Base-by-base conservation (phyloP, 2,888 invertebrate genomes). In the Macroteleia sp. region DNA sequence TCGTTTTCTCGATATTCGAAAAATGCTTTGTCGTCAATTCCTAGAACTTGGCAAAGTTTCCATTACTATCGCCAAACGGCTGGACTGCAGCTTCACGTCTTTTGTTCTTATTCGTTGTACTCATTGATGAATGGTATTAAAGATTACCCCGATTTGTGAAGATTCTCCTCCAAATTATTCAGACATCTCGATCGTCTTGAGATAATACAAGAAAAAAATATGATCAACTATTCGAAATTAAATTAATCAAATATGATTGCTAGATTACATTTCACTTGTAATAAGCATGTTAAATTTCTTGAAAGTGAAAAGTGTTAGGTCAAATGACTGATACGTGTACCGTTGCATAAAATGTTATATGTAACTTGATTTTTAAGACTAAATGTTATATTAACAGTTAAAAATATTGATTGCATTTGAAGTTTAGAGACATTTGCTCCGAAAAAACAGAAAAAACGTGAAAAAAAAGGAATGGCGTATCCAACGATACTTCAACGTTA, bases 11-110 rank as follows among this genome's bases (percentile, higher is more conserved):
- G 67, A 73, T 77, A 77, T 73, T 69, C 67, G 69, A 66, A 74
- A 74, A 74, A 78, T 73, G 77, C 73, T 78, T 57, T 77, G 66
- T 77, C 69, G 62, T 78, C 77, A 74, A 69, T 77, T 77, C 69
- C 67, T 57, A 67, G 42, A 34, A 71, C 57, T 77, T 78, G 77
- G 77, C 77, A 78, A 69, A 74, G 67, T 78, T 74, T 78, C 77
- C 67, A 57, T 44, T 19, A 59, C 77, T 64, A 74, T 69, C 73
- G 77, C 77, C 77, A 74, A 78, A 78, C 77, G 62, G 46, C 59
- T 44, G 66, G 70, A 77, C 77, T 73, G 70, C 66, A 77, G 70
- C 42, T 64, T 56, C 12, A 6, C 5, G 34, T 73, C 71, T 73
- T 77, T 77, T 77, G 77, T 73, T 77, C 69, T 77, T 77, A 62